phyloP scores from a whole-genome alignment of 2,888 invertebrate species.

The Polymixis lichenea region DNA sequence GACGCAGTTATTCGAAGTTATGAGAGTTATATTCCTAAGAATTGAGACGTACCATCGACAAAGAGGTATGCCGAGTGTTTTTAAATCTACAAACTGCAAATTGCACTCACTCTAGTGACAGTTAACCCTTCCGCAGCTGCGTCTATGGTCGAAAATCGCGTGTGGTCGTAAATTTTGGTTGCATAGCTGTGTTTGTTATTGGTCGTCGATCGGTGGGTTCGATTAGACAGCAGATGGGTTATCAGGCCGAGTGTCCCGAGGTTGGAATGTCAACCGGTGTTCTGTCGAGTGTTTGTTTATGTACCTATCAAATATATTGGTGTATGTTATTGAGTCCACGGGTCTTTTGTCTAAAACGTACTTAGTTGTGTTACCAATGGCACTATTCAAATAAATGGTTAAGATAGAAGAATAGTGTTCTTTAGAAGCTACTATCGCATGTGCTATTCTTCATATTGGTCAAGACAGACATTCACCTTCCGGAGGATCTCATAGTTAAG shows the following conservation, averaged over 20 bases:
- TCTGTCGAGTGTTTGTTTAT: slow-evolving; percentile 71
- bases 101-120: slow-evolving; percentile 26
- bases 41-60: slow-evolving; percentile 86
- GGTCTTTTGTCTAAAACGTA: slow-evolving; percentile 29
- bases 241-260: slow-evolving; percentile 82
- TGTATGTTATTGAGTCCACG: slow-evolving; percentile 38
- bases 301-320: slow-evolving; percentile 66
- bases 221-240: slow-evolving; percentile 84
- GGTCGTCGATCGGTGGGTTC: slow-evolving; percentile 78
- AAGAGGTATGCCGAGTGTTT: slow-evolving; percentile 80
- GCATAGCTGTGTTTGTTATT: slow-evolving; percentile 56
- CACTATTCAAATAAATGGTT: background rate
- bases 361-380: background rate
- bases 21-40: slow-evolving; percentile 81
- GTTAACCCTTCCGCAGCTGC: slow-evolving; percentile 55
- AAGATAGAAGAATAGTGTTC: background rate
- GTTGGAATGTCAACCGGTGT: slow-evolving; percentile 77
- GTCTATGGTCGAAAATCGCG: slow-evolving; percentile 63
- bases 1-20: slow-evolving; percentile 69
- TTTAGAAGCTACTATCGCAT: background rate
- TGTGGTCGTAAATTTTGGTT: slow-evolving; percentile 7
- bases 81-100: slow-evolving; percentile 52
- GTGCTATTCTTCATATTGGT: background rate
- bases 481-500: no score
- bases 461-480: background rate